Percentiles rank a stretch among this genome's conserved stretches.
Conservation (phyloP, 1,140 invertebrate genomes). For the Orius insidiosus region DNA sequence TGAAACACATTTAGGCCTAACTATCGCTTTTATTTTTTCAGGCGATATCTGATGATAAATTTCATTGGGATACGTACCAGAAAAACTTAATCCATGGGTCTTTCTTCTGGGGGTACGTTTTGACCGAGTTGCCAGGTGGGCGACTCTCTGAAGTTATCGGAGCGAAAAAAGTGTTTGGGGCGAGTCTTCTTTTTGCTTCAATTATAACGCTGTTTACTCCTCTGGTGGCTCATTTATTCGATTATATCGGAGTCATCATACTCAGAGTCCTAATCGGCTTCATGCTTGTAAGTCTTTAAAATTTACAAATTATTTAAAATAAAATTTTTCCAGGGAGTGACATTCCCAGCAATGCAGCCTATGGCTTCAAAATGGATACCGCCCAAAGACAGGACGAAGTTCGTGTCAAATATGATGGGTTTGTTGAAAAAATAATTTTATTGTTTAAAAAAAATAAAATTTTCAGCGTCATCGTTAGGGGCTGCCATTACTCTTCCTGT, state of each 20-base stretch:
- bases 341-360: slow-evolving; percentile 79
- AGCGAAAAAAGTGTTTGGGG: slow-evolving; percentile 65
- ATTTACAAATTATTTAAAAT: not conserved
- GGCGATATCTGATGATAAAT: slow-evolving; percentile 25
- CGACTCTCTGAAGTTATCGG: slow-evolving; percentile 65
- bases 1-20: not conserved
- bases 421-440: slow-evolving; percentile 24
- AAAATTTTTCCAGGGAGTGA: slow-evolving; percentile 44
- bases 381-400: slow-evolving; percentile 71
- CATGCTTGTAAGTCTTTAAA: slow-evolving; percentile 33
- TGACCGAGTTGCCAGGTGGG: slow-evolving; percentile 75
- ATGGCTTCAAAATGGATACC: slow-evolving; percentile 83
- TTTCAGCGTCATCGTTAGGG: slow-evolving; percentile 55
- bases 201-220: slow-evolving; percentile 68
- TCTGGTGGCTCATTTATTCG: slow-evolving; percentile 38
- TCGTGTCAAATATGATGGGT: slow-evolving; percentile 78
- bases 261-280: slow-evolving; percentile 51
- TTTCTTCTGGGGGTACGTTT: slow-evolving; percentile 82
- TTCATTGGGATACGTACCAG: slow-evolving; percentile 49
- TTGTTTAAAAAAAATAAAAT: slow-evolving; percentile 1
- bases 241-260: slow-evolving; percentile 39
- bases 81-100: slow-evolving; percentile 64
- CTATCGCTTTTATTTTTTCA: not conserved
- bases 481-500: slow-evolving; percentile 68
- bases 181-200: slow-evolving; percentile 67